phyloP scores from a whole-genome alignment of 1,140 invertebrate genomes.

The Pogonomyrmex barbatus region DNA sequence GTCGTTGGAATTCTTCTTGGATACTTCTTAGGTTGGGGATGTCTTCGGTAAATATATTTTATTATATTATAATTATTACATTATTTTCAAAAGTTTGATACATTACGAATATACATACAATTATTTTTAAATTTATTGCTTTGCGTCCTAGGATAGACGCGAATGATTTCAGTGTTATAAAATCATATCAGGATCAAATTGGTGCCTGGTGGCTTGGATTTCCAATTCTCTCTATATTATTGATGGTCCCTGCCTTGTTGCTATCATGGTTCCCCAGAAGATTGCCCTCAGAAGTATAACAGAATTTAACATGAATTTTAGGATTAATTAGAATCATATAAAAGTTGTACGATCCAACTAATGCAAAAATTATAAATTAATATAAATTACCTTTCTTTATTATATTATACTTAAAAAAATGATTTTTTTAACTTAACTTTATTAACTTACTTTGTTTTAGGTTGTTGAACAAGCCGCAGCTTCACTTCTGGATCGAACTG shows the following conservation, averaged over 20 bases:
- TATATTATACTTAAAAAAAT: neutral
- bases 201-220: conserved; percentile 85
- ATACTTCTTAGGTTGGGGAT: conserved; percentile 83
- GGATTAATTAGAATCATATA: neutral
- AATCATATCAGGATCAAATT: conserved; percentile 81
- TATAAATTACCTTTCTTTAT: neutral
- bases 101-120: neutral
- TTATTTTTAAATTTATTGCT: conserved; percentile 25
- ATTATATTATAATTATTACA: conserved; percentile 3
- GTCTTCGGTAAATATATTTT: conserved; percentile 78
- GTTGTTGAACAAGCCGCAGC: conserved; percentile 87
- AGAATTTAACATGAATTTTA: neutral
- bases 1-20: conserved; percentile 83
- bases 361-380: neutral
- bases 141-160: conserved; percentile 78
- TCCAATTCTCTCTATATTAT: conserved; percentile 80
- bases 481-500: conserved; percentile 80
- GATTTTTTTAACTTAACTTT: neutral
- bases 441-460: conserved; percentile 68
- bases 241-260: conserved; percentile 78
- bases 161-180: conserved; percentile 76
- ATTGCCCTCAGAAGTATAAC: conserved; percentile 82
- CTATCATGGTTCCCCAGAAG: conserved; percentile 83
- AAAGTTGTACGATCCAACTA: neutral
- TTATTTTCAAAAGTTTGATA: neutral